Conservation (phyloP, 2,888 invertebrate genomes). For the Lydus trimaculatus region DNA sequence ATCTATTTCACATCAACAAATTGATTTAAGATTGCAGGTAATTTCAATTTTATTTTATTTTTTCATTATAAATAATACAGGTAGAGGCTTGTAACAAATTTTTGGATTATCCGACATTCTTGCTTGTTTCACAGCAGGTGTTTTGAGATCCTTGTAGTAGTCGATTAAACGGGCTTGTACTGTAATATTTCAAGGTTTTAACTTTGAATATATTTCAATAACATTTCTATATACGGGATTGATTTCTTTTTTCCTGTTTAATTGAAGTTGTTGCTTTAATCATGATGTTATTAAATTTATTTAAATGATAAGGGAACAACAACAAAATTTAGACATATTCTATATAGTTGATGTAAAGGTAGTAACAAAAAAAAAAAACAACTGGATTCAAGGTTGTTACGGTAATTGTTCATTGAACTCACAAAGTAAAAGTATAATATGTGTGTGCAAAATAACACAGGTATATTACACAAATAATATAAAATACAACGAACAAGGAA, state of each 20-base stretch:
- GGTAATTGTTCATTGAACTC: conserved; percentile 22
- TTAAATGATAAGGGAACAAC: background rate
- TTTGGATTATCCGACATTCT: no score
- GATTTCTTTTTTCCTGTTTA: background rate
- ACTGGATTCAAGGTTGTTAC: conserved; percentile 14
- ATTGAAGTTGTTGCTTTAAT: background rate
- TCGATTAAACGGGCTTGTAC: no score
- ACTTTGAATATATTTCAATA: background rate
- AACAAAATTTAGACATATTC: background rate
- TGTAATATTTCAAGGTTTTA: background rate
- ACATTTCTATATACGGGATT: background rate
- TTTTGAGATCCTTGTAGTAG: no score
- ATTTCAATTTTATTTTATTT: background rate
- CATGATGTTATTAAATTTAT: background rate
- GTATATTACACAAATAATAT: background rate
- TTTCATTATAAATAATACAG: no score
- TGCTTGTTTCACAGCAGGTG: no score
- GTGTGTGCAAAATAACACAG: background rate
- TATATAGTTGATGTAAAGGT: conserved; percentile 7
- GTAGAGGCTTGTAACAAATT: no score
- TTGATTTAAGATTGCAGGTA: conserved; percentile 57
- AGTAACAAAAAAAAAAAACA: no score
- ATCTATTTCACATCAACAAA: conserved; percentile 58
- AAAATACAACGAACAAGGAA: background rate
- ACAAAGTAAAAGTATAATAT: conserved; percentile 8